Evolutionary conservation across 2,888 invertebrate genomes (phyloP).

Genomic region (Tanytarsus gracilentus): DNA sequence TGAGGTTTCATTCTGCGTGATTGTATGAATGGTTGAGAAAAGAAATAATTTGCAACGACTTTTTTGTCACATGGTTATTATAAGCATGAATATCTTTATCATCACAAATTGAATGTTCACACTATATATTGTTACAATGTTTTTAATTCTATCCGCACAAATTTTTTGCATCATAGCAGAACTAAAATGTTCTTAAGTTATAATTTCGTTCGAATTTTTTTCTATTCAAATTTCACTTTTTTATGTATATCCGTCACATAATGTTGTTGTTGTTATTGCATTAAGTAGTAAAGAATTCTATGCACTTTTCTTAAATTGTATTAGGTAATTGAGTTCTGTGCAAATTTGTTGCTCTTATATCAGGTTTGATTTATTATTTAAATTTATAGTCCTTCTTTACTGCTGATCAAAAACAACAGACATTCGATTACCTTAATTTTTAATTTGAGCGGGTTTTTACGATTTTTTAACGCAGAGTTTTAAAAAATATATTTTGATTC

Average conservation of each 20-base stretch:
- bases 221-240: background rate
- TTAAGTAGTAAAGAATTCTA: conserved; percentile 1
- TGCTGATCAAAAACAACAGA: conserved; percentile 7
- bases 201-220: background rate
- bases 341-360: background rate
- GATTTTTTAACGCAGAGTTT: background rate
- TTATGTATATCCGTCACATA: background rate
- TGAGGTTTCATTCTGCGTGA: background rate
- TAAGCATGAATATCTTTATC: background rate
- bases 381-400: background rate
- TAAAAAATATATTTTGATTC: background rate
- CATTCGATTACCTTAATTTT: background rate
- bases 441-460: background rate
- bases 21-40: background rate
- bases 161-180: too few relatives aligned
- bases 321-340: background rate
- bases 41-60: background rate
- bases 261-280: conserved; percentile 8
- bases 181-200: too few relatives aligned
- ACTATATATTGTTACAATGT: too few relatives aligned
- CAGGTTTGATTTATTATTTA: background rate
- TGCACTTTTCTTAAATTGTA: background rate
- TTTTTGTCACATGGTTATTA: conserved; percentile 11
- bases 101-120: conserved; percentile 6
- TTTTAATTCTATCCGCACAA: too few relatives aligned